phyloP scores from a whole-genome alignment of 2,888 invertebrate genomes.

The Cheiracanthium punctorium region DNA sequence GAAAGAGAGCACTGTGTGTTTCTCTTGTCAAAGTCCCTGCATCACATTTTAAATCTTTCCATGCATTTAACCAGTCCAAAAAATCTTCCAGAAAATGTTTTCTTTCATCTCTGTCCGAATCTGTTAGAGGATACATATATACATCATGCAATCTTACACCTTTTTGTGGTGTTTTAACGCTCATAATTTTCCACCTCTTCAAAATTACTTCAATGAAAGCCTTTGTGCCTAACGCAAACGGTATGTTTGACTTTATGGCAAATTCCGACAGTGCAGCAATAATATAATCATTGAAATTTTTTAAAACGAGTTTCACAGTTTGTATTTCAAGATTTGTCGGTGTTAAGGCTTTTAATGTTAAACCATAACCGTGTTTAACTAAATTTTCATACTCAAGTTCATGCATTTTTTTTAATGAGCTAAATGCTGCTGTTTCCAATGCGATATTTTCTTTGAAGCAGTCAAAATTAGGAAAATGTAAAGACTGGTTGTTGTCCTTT shows the following conservation, averaged over 20 bases:
- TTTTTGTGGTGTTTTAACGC: background rate
- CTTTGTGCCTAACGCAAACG: background rate
- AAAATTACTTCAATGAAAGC: background rate
- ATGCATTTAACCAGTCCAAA: background rate
- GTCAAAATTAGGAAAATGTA: background rate
- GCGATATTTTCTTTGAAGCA: background rate
- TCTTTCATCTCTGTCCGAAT: background rate
- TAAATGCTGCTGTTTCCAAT: background rate
- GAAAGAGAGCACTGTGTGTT: background rate
- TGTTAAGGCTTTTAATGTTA: background rate
- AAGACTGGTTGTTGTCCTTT: background rate
- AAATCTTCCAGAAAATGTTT: background rate
- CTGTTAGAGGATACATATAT: background rate
- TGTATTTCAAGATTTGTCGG: background rate
- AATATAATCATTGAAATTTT: background rate
- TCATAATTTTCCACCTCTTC: constrained; percentile 21
- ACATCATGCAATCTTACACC: background rate
- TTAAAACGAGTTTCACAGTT: background rate
- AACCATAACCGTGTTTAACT: background rate
- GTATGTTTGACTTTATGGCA: background rate
- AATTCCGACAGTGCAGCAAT: background rate
- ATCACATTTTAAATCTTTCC: background rate
- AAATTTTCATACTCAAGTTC: background rate
- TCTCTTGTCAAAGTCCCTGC: background rate
- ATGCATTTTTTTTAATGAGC: background rate